Evolutionary conservation across 2,888 invertebrate genomes (phyloP).

Genomic region (Aporophyla nigra): DNA sequence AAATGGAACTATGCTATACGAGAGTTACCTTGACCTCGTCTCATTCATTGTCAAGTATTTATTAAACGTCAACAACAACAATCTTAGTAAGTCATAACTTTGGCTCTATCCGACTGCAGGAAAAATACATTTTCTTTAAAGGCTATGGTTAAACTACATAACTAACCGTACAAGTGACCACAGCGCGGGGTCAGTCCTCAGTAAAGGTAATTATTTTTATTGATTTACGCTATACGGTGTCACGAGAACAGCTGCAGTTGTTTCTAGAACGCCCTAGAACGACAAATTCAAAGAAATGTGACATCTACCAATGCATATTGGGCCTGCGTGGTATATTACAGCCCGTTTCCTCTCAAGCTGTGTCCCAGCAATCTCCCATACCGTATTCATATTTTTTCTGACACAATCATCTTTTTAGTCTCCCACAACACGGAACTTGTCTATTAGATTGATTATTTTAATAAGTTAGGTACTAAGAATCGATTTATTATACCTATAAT

Average conservation of each 20-base stretch:
- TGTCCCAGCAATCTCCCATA: neutral
- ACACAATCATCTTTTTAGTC: neutral
- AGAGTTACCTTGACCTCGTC: neutral
- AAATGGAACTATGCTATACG: neutral
- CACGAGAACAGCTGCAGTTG: too few species aligned
- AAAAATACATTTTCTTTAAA: neutral
- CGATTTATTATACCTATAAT: conserved; percentile 3
- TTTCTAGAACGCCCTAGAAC: too few species aligned
- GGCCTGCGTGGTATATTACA: too few species aligned
- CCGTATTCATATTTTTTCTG: neutral
- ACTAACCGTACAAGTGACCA: neutral
- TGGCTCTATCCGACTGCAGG: too few species aligned
- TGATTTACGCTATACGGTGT: too few species aligned
- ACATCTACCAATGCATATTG: neutral
- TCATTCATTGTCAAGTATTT: neutral
- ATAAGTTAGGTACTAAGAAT: neutral
- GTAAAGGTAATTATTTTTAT: neutral
- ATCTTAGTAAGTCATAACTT: neutral
- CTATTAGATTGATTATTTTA: neutral
- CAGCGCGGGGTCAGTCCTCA: conserved; percentile 2
- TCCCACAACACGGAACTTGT: neutral
- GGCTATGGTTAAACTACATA: neutral
- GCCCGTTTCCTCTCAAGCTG: too few species aligned
- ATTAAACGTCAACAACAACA: neutral
- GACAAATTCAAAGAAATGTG: neutral